These are phyloP conservation scores for Aptenodytes patagonicus DNA, from an alignment of 2,113 vertebrate species.

Conservation along the genomic window DNA sequence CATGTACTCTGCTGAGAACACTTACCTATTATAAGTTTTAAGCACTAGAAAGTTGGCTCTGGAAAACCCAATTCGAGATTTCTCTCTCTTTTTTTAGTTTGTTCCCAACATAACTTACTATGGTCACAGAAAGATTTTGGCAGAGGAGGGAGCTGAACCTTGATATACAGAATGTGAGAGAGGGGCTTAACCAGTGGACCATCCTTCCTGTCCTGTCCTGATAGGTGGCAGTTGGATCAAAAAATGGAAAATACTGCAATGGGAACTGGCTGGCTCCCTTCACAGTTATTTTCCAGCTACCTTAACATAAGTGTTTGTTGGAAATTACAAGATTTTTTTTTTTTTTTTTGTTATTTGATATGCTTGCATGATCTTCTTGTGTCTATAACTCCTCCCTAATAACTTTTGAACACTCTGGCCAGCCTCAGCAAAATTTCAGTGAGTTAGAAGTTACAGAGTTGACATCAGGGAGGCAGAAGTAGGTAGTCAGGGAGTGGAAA, in stretches of 20 bases:
- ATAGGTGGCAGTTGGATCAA: background rate
- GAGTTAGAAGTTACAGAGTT: background rate
- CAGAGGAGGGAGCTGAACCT: background rate
- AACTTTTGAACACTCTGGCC: background rate
- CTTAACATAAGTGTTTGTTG: background rate
- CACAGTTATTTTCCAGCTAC: background rate
- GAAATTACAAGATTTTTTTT: background rate
- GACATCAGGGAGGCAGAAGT: background rate
- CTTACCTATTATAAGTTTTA: background rate
- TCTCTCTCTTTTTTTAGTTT: background rate
- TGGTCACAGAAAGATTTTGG: background rate
- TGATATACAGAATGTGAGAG: background rate
- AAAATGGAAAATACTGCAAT: background rate
- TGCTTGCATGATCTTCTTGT: background rate
- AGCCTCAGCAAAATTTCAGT: background rate
- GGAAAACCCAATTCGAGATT: background rate
- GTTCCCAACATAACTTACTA: background rate
- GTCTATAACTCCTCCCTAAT: background rate
- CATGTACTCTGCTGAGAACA: background rate
- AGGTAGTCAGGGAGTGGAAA: background rate
- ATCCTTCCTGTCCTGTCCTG: background rate
- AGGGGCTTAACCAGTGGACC: background rate
- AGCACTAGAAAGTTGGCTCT: background rate
- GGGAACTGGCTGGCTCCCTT: background rate
- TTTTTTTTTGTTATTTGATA: background rate